Evolutionary conservation across 2,888 invertebrate species (phyloP).

Genomic region (Bimastos eiseni): DNA sequence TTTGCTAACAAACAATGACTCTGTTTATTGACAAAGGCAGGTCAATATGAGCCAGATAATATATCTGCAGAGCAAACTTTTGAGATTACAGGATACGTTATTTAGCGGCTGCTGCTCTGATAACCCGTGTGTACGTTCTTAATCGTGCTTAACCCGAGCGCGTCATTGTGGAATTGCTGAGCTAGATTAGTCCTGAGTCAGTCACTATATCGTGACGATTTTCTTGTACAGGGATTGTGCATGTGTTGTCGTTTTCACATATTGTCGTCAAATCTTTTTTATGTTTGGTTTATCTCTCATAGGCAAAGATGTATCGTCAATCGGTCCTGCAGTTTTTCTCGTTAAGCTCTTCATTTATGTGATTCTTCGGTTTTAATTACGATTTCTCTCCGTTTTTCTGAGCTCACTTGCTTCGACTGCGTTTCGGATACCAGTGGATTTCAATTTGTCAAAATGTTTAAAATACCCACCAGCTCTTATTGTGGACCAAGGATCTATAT

Average conservation of each 20-base stretch:
- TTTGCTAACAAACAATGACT: neutral
- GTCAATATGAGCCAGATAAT: neutral
- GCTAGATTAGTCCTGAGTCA: neutral
- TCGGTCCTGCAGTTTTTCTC: neutral
- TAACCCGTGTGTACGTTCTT: neutral
- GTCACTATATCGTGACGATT: neutral
- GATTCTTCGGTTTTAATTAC: neutral
- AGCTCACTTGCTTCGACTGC: neutral
- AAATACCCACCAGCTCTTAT: neutral
- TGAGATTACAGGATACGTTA: neutral
- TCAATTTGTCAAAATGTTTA: neutral
- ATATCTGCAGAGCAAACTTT: neutral
- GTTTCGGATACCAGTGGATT: neutral
- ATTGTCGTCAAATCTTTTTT: neutral
- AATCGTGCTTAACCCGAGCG: neutral
- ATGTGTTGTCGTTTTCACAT: neutral
- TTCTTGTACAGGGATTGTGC: neutral
- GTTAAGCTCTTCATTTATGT: neutral
- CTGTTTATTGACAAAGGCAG: neutral
- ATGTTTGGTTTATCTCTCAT: neutral
- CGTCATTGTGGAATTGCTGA: neutral
- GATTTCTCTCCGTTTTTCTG: neutral
- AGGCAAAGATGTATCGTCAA: neutral
- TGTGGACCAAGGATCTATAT: too few relatives aligned
- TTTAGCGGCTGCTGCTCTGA: neutral